Percentiles rank a stretch among this genome's conserved stretches.
Conservation (phyloP, 2,797 vertebrate species). For the Agapornis canus region DNA sequence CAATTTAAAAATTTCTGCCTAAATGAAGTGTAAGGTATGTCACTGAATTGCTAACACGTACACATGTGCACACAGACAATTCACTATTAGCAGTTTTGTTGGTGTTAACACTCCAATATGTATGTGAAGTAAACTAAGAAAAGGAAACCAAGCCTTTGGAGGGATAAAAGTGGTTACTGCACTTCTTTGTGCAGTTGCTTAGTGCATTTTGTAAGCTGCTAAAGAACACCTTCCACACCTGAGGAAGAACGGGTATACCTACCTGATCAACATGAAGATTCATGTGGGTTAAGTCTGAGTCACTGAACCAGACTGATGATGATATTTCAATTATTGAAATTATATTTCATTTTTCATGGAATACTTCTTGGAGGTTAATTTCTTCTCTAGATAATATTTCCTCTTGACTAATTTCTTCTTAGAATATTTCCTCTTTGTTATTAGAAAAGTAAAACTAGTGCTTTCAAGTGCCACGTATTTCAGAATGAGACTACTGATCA, state of each 20-base stretch:
- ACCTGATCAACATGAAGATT: not conserved
- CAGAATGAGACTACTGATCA: not conserved
- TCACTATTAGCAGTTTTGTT: not conserved
- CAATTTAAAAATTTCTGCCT: not conserved
- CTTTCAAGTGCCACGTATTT: not conserved
- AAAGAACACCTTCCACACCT: not conserved
- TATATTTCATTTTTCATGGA: not conserved
- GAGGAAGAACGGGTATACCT: not conserved
- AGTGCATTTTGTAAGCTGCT: not conserved
- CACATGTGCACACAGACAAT: not conserved
- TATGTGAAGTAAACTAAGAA: not conserved
- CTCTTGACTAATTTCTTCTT: not conserved
- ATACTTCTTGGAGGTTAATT: not conserved
- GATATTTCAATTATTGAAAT: not conserved
- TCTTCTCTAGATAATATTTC: not conserved
- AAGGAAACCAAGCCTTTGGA: not conserved
- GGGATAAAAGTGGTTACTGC: not conserved
- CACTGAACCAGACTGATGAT: not conserved
- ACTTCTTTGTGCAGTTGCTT: not conserved
- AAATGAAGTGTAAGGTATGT: not conserved
- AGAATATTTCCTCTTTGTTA: not conserved
- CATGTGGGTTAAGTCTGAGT: not conserved
- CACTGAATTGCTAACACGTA: not conserved
- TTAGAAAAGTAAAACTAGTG: not conserved
- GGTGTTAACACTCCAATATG: not conserved